A percentile compares a stretch with the other conserved stretches of the same genome.
These are phyloP conservation scores for Minunthozetes semirufus DNA, from an alignment of 2,888 invertebrate genomes.

Conservation along the genomic window DNA sequence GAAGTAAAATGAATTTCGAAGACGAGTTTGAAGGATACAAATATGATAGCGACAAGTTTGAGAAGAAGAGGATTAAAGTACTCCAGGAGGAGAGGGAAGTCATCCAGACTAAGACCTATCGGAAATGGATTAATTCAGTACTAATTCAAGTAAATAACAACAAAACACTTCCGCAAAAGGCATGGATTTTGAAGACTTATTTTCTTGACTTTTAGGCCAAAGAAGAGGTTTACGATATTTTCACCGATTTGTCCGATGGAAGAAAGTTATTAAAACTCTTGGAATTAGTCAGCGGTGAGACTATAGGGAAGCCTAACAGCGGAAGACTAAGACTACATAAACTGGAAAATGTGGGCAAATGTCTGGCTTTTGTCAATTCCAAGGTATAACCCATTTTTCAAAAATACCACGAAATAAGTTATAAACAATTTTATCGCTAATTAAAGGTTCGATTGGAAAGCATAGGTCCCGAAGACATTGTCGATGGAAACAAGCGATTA, in stretches of 20 bases:
- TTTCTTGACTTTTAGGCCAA: no score
- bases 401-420: background rate
- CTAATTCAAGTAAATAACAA: no score
- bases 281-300: constrained; percentile 98
- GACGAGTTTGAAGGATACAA: background rate
- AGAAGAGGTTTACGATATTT: constrained; percentile 75
- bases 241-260: constrained; percentile 91
- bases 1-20: background rate
- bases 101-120: constrained; percentile 99
- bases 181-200: constrained; percentile 43
- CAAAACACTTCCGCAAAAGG: constrained; percentile 43
- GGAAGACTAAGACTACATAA: constrained; percentile 96
- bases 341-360: constrained; percentile 98
- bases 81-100: constrained; percentile 94
- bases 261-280: constrained; percentile 81
- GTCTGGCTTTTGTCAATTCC: constrained; percentile 87
- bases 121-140: constrained; percentile 99
- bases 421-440: background rate
- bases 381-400: no score
- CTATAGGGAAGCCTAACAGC: constrained; percentile 90
- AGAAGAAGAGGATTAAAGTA: constrained; percentile 90
- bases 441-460: constrained; percentile 86
- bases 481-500: constrained; percentile 92
- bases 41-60: constrained; percentile 57
- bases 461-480: constrained; percentile 98